A percentile compares a stretch with the other conserved stretches of the same genome.
Evolutionary conservation across 2,888 invertebrate species (phyloP).

Genomic region (Drosophila lacicola): DNA sequence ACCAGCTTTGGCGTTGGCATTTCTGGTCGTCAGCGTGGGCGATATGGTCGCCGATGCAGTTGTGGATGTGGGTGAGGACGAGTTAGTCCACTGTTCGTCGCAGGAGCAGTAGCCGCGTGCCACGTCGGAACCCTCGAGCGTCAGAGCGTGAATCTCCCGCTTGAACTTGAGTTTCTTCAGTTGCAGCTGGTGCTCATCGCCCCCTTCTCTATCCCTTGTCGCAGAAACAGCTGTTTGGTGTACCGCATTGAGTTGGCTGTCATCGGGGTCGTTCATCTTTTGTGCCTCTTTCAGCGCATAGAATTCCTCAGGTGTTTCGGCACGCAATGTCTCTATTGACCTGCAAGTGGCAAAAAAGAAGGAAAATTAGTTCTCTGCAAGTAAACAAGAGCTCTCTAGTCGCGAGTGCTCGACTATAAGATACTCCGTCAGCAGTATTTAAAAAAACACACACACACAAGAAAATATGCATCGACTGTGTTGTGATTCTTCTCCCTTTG

Average conservation of each 20-base stretch:
- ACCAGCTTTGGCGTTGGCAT: slow-evolving; percentile 38
- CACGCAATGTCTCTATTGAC: slow-evolving; percentile 77
- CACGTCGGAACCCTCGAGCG: slow-evolving; percentile 81
- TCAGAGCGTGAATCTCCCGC: slow-evolving; percentile 79
- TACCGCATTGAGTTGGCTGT: slow-evolving; percentile 67
- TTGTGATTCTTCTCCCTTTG: no score
- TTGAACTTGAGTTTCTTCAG: slow-evolving; percentile 71
- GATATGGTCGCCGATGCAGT: slow-evolving; percentile 60
- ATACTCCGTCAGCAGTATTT: not conserved
- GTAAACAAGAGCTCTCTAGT: no score
- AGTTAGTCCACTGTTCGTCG: slow-evolving; percentile 80
- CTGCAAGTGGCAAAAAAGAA: slow-evolving; percentile 55
- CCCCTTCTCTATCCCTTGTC: slow-evolving; percentile 8
- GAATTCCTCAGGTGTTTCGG: slow-evolving; percentile 74
- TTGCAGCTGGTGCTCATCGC: slow-evolving; percentile 31
- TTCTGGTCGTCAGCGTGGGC: slow-evolving; percentile 60
- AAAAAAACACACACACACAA: no score
- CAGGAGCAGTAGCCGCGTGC: slow-evolving; percentile 83
- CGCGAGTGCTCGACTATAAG: not conserved
- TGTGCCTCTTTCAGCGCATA: slow-evolving; percentile 57
- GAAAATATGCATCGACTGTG: no score
- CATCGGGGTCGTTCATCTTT: slow-evolving; percentile 52
- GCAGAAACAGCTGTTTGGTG: slow-evolving; percentile 38
- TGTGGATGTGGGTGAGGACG: slow-evolving; percentile 71
- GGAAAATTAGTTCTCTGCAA: not conserved